Base-by-base conservation (phyloP, 2,113 vertebrate species). In the Alligator sinensis region DNA sequence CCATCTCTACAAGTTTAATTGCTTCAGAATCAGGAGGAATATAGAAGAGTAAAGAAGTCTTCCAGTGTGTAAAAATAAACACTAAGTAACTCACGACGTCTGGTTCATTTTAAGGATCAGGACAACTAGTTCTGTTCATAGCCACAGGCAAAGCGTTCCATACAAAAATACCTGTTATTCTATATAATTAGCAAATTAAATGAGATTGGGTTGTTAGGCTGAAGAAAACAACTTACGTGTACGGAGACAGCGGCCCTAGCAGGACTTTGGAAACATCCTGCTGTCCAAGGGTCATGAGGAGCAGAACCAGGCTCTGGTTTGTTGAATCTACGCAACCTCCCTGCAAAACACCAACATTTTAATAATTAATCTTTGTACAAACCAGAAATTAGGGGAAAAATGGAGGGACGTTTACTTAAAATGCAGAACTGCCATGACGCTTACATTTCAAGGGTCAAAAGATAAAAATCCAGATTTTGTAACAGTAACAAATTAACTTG, bases 241-340 rank as follows among this genome's bases (percentile, higher is more conserved):
- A 99, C 1, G 99, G 98, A 34, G 99, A 99, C 58, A 99, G 98
- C 5, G 99, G 98, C 97, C 99, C 99, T 10, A 99, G 97, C 54
- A 99, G 98, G 88, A 99, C 97, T 98, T 99, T 99, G 79, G 99
- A 99, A 97, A 99, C 99, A 82, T 99, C 99, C 94, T 99, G 98
- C 90, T 99, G 99, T 94, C 99, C 99, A 96, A 99, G 98, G 91
- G 99, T 99, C 99, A 99, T 99, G 93, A 99, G 98, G 77, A 99
- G 97, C 34, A 99, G 89, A 57, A 98, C 98, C 94, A 99, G 97
- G 96, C 99, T 99, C 97, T 99, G 99, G 98, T 99, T 99, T 97
- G 98, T 97, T 1, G 99, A 99, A 97, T 99, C 99, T 92, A 99
- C 98, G 88, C 98, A 99, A 95, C 99, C 99, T 79, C 99, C 99